Evolutionary conservation across 1,140 invertebrate species (phyloP), one percentile per base, ranked within the genome.

Genomic region (Oryzaephilus surinamensis): DNA sequence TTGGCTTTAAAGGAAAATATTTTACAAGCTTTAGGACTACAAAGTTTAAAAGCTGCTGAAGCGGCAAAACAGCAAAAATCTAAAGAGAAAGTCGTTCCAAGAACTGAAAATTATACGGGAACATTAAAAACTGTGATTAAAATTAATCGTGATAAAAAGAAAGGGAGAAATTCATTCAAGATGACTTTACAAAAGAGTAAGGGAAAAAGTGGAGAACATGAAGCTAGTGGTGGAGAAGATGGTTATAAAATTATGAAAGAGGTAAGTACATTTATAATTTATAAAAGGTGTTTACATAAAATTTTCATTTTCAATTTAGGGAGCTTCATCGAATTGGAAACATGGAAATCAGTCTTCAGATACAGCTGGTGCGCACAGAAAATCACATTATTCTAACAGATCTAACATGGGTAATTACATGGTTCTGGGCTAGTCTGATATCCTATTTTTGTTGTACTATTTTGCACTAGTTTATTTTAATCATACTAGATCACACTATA

Each of bases 41-140:
- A 76, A n/a, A 78, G 74, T 1, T 67, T 73, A 15, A 68, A 75
- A 45, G 74, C 71, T 0, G 74, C 73, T 2, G 69, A 69, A 37
- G 66, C 71, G 47, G 65, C 58, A 38, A 74, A 61, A 46, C 63
- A 69, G 13, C 67, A 72, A 26, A 73, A 64, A 26, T 44, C 55
- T n/a, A 69, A 68, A 33, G 69, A 73, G 23, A 76, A 77, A 42
- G 57, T 53, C 10, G 62, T 65, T 20, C 61, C 66, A 19, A 58
- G 65, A 27, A 58, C 60, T 27, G 65, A 69, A 24, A 24, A 24
- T 24, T 83, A 78, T 45, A 81, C 81, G 3, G 82, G 82, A 2
- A 84, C 81, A 0, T 53, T 85, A 24, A 87, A 85, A 51, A 84
- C 81, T 13, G 74, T 85, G 24, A 85, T 87, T 38, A 81, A 84